These are phyloP conservation scores for Leptocoma aspasia DNA, from an alignment of 2,113 vertebrate genomes.

Conservation along the genomic window DNA sequence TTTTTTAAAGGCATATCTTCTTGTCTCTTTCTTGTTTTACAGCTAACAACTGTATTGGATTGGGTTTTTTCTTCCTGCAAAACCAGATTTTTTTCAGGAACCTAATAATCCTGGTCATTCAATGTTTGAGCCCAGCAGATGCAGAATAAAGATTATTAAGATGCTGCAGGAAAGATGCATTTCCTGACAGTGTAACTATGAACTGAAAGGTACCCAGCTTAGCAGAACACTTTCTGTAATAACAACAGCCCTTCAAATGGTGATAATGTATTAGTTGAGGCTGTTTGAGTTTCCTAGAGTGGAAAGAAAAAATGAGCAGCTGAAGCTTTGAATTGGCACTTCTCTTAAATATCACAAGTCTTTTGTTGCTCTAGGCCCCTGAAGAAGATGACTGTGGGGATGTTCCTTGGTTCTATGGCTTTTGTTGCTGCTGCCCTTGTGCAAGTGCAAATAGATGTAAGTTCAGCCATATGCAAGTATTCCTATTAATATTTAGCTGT, in stretches of 20 bases:
- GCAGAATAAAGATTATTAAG: neutral
- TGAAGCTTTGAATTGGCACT: neutral
- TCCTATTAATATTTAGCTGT: neutral
- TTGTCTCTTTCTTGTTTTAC: neutral
- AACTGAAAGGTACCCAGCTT: neutral
- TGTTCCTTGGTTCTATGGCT: slow-evolving; percentile 88
- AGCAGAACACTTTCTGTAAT: neutral
- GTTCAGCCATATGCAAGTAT: slow-evolving; percentile 39
- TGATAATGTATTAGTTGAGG: neutral
- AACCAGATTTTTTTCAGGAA: neutral
- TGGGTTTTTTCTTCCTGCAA: neutral
- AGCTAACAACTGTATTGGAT: neutral
- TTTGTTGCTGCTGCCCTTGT: slow-evolving; percentile 88
- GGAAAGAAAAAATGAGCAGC: neutral
- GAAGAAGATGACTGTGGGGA: slow-evolving; percentile 91
- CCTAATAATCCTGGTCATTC: neutral
- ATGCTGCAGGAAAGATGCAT: neutral
- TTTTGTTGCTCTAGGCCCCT: slow-evolving; percentile 76
- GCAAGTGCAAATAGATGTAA: slow-evolving; percentile 91
- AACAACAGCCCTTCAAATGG: neutral
- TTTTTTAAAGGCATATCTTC: neutral
- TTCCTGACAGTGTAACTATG: neutral
- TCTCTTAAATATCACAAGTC: neutral
- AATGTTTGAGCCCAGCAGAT: neutral
- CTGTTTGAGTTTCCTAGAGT: neutral